A percentile compares a stretch with the other conserved stretches of the same genome.
phyloP scores from a whole-genome alignment of 2,113 vertebrate genomes.

The Hassar affinis region DNA sequence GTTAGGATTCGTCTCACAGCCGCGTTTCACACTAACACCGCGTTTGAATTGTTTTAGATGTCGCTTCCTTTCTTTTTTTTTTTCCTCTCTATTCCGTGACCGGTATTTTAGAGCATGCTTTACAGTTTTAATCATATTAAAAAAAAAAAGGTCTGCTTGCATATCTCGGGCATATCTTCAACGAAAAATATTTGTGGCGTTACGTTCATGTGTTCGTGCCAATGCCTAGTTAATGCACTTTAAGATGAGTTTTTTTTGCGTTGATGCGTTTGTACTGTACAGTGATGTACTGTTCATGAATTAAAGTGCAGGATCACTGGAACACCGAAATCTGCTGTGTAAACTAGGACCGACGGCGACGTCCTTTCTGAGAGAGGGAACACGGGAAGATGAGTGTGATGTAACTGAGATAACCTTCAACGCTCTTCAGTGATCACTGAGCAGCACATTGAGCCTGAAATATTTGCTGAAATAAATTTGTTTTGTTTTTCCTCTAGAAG shows the following conservation, averaged over 20 bases:
- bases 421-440: slow-evolving; percentile 35
- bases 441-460: slow-evolving; percentile 40
- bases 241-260: neutral
- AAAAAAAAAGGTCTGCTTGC: neutral
- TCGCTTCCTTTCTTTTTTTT: neutral
- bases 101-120: slow-evolving; percentile 28
- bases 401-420: neutral
- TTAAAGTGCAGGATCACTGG: slow-evolving; percentile 47
- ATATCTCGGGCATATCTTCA: too few relatives aligned
- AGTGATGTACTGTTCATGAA: too few relatives aligned
- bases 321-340: neutral
- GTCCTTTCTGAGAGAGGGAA: neutral
- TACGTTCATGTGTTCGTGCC: too few relatives aligned
- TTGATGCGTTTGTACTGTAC: neutral
- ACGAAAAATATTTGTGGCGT: neutral
- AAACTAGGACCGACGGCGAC: neutral
- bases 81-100: neutral
- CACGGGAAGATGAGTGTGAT: neutral
- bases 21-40: slow-evolving; percentile 14
- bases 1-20: neutral
- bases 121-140: slow-evolving; percentile 12
- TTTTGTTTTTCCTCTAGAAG: neutral
- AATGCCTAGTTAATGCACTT: slow-evolving; percentile 1
- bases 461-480: slow-evolving; percentile 51
- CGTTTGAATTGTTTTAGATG: neutral